A percentile compares a stretch with the other conserved stretches of the same genome.
These are phyloP conservation scores for Nylanderia fulva DNA, from an alignment of 1,140 invertebrate species.

Conservation along the genomic window DNA sequence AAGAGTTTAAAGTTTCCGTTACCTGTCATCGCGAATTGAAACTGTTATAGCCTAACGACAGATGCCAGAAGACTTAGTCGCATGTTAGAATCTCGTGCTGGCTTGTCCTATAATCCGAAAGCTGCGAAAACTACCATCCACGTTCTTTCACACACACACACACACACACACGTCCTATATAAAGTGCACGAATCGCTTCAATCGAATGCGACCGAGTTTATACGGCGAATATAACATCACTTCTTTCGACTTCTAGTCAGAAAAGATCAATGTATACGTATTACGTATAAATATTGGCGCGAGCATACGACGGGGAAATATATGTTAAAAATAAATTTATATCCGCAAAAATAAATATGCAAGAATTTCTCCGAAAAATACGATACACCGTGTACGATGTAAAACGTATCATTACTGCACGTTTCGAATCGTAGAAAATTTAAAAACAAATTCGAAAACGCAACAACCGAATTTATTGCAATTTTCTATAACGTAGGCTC, in stretches of 20 bases:
- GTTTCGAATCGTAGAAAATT: background rate
- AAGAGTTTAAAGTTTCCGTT: constrained; percentile 5
- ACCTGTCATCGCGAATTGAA: constrained; percentile 21
- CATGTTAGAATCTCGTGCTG: background rate
- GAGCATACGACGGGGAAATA: no score
- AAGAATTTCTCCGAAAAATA: no score
- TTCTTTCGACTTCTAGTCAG: background rate
- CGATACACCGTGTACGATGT: no score
- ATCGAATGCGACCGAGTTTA: background rate
- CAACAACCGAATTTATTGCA: background rate
- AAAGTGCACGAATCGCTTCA: background rate
- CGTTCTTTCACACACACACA: constrained; percentile 10
- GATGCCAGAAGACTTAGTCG: background rate
- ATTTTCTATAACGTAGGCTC: background rate
- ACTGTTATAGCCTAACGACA: background rate
- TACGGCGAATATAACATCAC: background rate
- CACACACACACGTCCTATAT: background rate
- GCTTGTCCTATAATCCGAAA: constrained; percentile 7
- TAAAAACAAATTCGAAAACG: background rate
- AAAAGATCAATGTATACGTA: background rate
- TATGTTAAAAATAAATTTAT: no score
- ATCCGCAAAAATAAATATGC: no score
- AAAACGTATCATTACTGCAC: background rate
- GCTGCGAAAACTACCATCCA: background rate
- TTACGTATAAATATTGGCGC: no score